phyloP scores from a whole-genome alignment of 1,140 invertebrate genomes.

The Lepidurus packardi region DNA sequence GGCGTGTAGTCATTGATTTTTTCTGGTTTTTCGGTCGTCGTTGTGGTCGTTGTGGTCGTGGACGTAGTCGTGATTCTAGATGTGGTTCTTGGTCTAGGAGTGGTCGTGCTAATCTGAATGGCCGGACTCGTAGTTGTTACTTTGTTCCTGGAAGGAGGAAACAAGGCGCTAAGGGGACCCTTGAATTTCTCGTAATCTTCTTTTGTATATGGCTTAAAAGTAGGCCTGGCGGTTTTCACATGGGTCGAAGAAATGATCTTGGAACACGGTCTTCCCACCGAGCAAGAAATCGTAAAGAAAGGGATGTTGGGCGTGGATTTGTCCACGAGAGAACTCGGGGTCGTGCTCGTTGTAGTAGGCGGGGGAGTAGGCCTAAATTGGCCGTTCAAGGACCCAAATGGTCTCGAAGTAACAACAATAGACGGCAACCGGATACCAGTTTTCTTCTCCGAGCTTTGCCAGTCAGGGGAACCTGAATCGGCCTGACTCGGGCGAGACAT shows the following conservation, averaged over 20 bases:
- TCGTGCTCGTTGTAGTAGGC: conserved; percentile 24
- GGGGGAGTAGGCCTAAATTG: neutral
- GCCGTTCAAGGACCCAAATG: neutral
- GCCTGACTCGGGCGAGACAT: neutral
- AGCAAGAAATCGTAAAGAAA: conserved; percentile 33
- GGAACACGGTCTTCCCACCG: conserved; percentile 32
- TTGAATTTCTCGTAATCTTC: conserved; percentile 33
- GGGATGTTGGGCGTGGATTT: conserved; percentile 32
- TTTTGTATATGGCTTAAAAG: conserved; percentile 33
- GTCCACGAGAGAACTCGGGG: conserved; percentile 21
- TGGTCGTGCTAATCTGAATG: neutral
- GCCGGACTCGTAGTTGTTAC: conserved; percentile 22
- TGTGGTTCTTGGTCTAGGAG: conserved; percentile 8
- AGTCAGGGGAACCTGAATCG: neutral
- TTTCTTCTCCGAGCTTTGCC: conserved; percentile 2
- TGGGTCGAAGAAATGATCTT: conserved; percentile 32
- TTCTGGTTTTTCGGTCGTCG: conserved; percentile 6
- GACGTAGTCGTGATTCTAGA: neutral
- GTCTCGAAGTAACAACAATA: conserved; percentile 25
- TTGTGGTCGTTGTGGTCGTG: neutral
- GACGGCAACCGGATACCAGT: neutral
- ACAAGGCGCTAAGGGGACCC: conserved; percentile 25
- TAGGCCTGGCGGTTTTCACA: conserved; percentile 29
- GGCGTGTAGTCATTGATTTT: neutral
- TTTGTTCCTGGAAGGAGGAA: conserved; percentile 27